Evolutionary conservation across 2,888 invertebrate genomes (phyloP).

Genomic region (Brachyptera putata): DNA sequence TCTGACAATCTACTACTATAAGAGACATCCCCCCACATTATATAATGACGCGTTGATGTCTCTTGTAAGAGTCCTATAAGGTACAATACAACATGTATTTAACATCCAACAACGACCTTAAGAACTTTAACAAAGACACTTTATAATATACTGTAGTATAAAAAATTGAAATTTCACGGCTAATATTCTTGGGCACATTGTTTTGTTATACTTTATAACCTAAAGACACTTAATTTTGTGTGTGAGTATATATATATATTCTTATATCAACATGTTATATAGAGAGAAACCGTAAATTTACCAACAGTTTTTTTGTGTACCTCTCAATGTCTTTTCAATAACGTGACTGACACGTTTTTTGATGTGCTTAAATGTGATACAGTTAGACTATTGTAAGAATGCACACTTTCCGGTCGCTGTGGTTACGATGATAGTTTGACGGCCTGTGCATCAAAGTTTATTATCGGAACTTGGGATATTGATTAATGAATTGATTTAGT

Average conservation of each 20-base stretch:
- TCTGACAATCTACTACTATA: background rate
- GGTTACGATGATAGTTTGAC: no score
- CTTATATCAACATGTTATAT: conserved; percentile 6
- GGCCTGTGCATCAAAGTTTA: no score
- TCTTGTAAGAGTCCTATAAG: background rate
- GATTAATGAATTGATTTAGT: no score
- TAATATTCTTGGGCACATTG: conserved; percentile 22
- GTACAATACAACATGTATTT: conserved; percentile 17
- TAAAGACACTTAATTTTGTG: background rate
- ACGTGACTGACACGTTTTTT: conserved; percentile 7
- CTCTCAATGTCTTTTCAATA: conserved; percentile 16
- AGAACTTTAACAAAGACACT: conserved; percentile 5
- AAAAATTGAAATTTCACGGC: conserved; percentile 30
- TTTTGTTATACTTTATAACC: background rate
- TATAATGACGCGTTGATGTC: conserved; percentile 19
- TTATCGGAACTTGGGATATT: no score
- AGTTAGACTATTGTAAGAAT: background rate
- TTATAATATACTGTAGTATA: conserved; percentile 9
- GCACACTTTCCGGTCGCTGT: no score
- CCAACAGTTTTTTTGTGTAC: background rate
- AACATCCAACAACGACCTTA: conserved; percentile 6
- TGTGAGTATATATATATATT: background rate
- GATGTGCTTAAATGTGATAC: background rate
- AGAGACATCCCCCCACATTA: conserved; percentile 13
- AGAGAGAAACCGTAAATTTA: conserved; percentile 5